Evolutionary conservation across 2,797 vertebrate species (phyloP), one percentile per base, ranked within the genome.

Genomic region (Anas capensis): DNA sequence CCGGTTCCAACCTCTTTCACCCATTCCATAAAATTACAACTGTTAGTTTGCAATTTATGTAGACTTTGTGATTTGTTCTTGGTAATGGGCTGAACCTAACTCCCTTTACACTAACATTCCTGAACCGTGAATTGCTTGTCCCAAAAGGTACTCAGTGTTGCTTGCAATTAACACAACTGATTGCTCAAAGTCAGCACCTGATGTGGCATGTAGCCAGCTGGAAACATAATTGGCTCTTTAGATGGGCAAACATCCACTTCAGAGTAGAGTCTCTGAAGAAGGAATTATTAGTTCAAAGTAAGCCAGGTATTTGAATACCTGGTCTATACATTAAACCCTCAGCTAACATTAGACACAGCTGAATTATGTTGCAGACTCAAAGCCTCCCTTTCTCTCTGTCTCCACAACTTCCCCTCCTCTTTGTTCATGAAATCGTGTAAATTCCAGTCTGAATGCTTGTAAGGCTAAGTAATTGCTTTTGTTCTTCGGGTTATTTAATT

Each of bases 401-500:
- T 97, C 82, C 14, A 4, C 85, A 76, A 90, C 91, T 94, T 93
- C 93, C 92, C 46, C 53, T 82, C 92, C 53, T 68, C 70, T 94
- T 88, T 96, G 88, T 93, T 96, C 72, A 71, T 76, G 73, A 78
- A 94, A 91, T 92, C 11, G 8, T 78, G 21, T 89, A 82, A 86
- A 88, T 94, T 89, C 95, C 81, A 92, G 17, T 70, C 82, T 93
- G 92, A 90, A 95, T 95, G 70, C 86, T 89, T 91, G 34, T 82
- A 90, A 92, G 78, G 68, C 42, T 90, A 91, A 96, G 91, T 95
- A 95, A 95, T 93, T 89, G 92, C 81, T 95, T 97, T 93, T 96
- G 89, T 95, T 96, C 92, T 94, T 94, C 77, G 60, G 34, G 69
- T 95, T 89, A 80, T 94, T 96, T 97, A 95, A 95, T 95, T 94